Evolutionary conservation across 2,113 vertebrate genomes (phyloP), one percentile per base, ranked within the genome.

Genomic region (Mugil cephalus): DNA sequence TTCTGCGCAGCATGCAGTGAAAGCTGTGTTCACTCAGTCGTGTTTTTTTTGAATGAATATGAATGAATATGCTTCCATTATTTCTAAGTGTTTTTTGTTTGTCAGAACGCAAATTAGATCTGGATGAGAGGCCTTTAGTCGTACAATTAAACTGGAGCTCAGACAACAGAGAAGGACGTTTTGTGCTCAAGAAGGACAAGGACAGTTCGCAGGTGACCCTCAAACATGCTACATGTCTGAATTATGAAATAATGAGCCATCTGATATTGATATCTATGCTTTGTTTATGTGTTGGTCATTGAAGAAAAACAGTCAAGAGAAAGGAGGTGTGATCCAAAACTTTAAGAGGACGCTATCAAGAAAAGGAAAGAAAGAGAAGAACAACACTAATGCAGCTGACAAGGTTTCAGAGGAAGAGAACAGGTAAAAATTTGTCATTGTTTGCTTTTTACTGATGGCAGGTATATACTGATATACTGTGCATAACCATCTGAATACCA

Each of bases 141-240:
- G 95, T 97, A 10, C 97, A 98, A 7, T 69, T 99, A 80, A 96
- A 96, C 80, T 98, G 97, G 97, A 97, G 93, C 80, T 94, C 95
- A 46, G 94, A 97, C 78, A 95, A 96, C 83, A 91, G 95, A 13
- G 96, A 97, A 47, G 96, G 96, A 76, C 91, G 94, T 10, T 98
- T 99, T 76, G 95, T 99, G 24, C 95, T 99, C 7, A 97, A 95
- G 92, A 95, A 95, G 34, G 95, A 96, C 76, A 93, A 93, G 3
- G 94, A 95, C 17, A 85, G 87, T 0, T 84, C 91, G 52, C 95
- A 97, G 95, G 97, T 98, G 88, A 56, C 11, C 6, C 43, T 0
- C 1, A 19, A 6, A 17, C 30, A 8, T 17, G 13, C 9, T 10
- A 4, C 8, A n/a, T 5, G 1, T 14, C 11, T 56, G 47, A 58